Evolutionary conservation across 2,888 invertebrate species (phyloP).

Genomic region (Microchrysa polita): DNA sequence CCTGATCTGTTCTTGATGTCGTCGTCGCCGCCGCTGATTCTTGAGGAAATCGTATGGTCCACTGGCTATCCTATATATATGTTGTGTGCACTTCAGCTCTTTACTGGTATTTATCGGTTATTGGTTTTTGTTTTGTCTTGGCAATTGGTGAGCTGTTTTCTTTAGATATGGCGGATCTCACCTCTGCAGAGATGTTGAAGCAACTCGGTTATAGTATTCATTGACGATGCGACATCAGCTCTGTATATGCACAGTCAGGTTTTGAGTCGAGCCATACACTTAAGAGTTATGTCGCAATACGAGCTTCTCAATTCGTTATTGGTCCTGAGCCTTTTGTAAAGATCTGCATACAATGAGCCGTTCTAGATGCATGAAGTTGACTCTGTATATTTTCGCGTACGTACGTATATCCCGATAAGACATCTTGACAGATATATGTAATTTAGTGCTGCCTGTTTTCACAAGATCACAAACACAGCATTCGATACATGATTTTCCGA

Average conservation of each 20-base stretch:
- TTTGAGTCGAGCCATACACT: conserved; percentile 41
- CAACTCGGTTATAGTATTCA: not conserved
- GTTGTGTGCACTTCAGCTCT: not conserved
- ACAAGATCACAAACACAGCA: conserved; percentile 42
- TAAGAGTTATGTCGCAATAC: conserved; percentile 43
- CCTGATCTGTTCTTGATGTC: conserved; percentile 46
- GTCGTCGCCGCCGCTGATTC: conserved; percentile 24
- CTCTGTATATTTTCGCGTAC: conserved; percentile 43
- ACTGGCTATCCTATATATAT: conserved; percentile 5
- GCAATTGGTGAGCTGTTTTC: conserved; percentile 31
- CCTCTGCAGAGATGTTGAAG: conserved; percentile 43
- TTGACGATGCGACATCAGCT: conserved; percentile 17
- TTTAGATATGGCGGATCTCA: conserved; percentile 41
- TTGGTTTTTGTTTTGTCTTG: conserved; percentile 22
- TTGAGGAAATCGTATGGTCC: not conserved
- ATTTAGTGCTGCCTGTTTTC: conserved; percentile 51
- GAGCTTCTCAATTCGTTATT: conserved; percentile 49
- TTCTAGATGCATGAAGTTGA: not conserved
- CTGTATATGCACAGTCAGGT: no score
- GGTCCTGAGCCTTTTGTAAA: conserved; percentile 31
- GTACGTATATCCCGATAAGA: conserved; percentile 44
- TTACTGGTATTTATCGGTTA: conserved; percentile 6
- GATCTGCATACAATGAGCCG: no score
- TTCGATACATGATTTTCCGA: conserved; percentile 3
- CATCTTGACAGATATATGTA: conserved; percentile 50